phyloP scores from a whole-genome alignment of 2,113 vertebrate species.

The Atractosteus spatula region DNA sequence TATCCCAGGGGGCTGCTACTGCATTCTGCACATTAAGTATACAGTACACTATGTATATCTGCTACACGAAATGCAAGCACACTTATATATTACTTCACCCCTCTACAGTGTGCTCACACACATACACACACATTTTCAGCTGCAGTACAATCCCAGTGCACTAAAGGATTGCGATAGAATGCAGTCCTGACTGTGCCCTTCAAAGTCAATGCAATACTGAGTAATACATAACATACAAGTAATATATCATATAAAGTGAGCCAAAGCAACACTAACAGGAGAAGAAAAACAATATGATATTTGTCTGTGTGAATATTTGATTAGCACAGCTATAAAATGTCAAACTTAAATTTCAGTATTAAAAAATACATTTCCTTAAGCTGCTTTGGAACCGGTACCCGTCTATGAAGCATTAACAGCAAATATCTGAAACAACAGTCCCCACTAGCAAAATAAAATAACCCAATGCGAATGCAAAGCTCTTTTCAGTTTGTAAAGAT shows the following conservation, averaged over 20 bases:
- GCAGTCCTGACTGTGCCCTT: conserved; percentile 28
- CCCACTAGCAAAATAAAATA: too few relatives aligned
- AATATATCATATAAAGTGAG: conserved; percentile 8
- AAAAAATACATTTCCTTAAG: background rate
- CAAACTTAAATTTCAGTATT: background rate
- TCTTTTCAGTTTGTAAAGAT: too few relatives aligned
- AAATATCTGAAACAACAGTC: too few relatives aligned
- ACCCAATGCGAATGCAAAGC: too few relatives aligned
- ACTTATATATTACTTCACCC: background rate
- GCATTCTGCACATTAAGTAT: too few relatives aligned
- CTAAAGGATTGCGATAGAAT: conserved; percentile 13
- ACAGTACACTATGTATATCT: too few relatives aligned
- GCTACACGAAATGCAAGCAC: background rate
- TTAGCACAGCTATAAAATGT: background rate
- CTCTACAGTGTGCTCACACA: background rate
- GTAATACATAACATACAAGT: conserved; percentile 5
- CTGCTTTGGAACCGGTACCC: background rate
- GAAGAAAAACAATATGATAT: conserved; percentile 1
- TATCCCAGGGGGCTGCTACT: too few relatives aligned
- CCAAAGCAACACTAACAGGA: background rate
- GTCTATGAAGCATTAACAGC: too few relatives aligned
- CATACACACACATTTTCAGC: conserved; percentile 13
- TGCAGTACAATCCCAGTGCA: conserved; percentile 13
- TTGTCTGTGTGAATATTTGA: background rate
- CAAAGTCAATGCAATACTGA: conserved; percentile 8